Conservation (phyloP, 53 echinoderm and acorn worm genomes). For the Glandiceps talaboti region DNA sequence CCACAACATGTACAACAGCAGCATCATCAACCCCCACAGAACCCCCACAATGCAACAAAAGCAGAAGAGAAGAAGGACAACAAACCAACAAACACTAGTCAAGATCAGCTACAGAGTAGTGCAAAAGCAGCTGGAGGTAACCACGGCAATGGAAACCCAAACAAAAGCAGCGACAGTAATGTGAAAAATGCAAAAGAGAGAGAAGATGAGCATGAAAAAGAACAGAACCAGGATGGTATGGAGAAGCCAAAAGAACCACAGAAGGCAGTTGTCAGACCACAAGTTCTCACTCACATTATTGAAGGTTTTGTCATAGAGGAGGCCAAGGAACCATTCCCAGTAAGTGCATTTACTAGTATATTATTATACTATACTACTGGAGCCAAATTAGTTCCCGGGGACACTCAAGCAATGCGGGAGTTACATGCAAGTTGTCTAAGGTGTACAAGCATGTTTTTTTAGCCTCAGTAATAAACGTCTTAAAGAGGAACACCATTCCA, state of each 20-base stretch:
- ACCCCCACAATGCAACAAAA: background rate
- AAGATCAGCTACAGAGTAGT: background rate
- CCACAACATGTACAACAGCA: background rate
- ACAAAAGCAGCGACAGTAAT: too few species aligned
- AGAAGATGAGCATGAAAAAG: background rate
- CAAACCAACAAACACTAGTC: background rate
- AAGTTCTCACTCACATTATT: constrained; percentile 87
- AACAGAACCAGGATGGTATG: background rate
- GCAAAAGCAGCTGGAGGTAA: background rate
- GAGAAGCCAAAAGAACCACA: constrained; percentile 38
- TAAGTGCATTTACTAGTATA: constrained; percentile 40
- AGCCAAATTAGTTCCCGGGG: too few species aligned
- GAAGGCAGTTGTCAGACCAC: constrained; percentile 81
- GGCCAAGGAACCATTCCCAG: constrained; percentile 90
- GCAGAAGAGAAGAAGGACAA: background rate
- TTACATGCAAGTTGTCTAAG: too few species aligned
- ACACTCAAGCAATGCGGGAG: too few species aligned
- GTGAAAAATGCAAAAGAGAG: background rate
- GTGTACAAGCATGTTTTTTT: too few species aligned
- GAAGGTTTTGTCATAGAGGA: constrained; percentile 98
- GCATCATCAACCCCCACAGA: background rate
- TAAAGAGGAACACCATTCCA: too few species aligned
- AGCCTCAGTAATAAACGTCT: too few species aligned
- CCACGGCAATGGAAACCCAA: background rate
- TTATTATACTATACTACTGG: too few species aligned